Base-by-base conservation (phyloP, 1,140 invertebrate genomes). In the Monomorium pharaonis region DNA sequence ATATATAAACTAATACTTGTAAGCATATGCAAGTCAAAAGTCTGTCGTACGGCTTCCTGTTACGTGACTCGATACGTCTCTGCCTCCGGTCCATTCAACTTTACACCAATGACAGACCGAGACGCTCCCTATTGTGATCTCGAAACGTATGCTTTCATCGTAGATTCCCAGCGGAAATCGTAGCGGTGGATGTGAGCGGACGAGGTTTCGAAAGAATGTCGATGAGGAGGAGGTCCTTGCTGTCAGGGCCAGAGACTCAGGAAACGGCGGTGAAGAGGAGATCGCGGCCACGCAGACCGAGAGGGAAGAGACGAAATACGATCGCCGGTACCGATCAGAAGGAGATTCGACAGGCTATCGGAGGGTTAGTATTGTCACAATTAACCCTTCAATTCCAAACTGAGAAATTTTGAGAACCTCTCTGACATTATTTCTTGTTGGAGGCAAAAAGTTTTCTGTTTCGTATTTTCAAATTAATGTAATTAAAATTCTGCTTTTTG, bases 261-360 rank as follows among this genome's bases (percentile, higher is more conserved):
- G 96, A 96, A 87, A 95, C 95, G 49, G 96, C 96, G 14, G 96
- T 97, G 27, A 97, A 97, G 92, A 95, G 97, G 92, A 95, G 97
- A 89, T 97, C 97, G n/a, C 95, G 97, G 86, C 96, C 96, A 51
- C 95, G 97, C 84, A 97, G 97, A 95, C 96, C 97, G 81, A 96
- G 97, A 88, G 97, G 97, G 93, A 98, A 98, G 95, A 96, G 98
- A 96, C 96, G 98, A 94, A 98, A 98, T 94, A 98, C 98, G 89
- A 98, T 98, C 92, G 98, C 98, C 88, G 98, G 98, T 90, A 98
- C 97, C 87, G 97, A 98, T 96, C 97, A 97, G 91, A 98, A 97
- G 95, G 98, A 98, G 96, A 97, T 98, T 94, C 96, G 97, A 94
- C 97, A 97, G 94, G 97, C 97, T 93, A 96, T 97, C 88, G 97